Percentiles rank a stretch among this genome's conserved stretches.
Conservation (phyloP, 2,888 invertebrate genomes). For the Arge pagana region DNA sequence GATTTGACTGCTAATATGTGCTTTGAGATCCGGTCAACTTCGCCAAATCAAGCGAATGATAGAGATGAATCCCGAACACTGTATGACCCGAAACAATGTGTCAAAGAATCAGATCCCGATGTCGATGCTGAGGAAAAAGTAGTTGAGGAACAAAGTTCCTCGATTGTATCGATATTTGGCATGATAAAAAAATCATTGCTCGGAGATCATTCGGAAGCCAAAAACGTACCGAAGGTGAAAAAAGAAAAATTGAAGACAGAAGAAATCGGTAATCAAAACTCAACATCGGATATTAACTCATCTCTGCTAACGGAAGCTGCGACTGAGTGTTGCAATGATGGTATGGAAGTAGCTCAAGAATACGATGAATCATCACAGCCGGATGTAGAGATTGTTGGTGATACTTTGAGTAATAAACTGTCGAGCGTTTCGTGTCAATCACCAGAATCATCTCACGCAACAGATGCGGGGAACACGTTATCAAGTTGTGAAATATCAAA, state of each 20-base stretch:
- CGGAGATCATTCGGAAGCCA: neutral
- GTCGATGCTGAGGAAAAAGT: neutral
- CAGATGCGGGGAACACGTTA: no score
- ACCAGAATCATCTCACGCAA: no score
- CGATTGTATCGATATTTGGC: conserved; percentile 26
- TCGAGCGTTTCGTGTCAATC: no score
- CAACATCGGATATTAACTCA: conserved; percentile 3
- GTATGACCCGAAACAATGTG: no score
- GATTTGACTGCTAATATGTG: no score
- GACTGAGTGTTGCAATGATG: no score
- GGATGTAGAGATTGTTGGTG: neutral
- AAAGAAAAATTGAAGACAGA: neutral
- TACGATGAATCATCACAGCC: conserved; percentile 3
- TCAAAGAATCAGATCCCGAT: no score
- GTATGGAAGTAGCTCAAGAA: neutral
- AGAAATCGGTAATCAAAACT: conserved; percentile 8
- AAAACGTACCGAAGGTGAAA: neutral
- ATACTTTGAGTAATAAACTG: conserved; percentile 8
- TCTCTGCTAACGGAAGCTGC: no score
- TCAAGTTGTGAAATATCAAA: neutral
- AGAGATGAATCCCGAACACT: no score
- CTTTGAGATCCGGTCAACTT: no score
- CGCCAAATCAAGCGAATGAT: no score
- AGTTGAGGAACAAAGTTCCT: neutral
- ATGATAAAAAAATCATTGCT: conserved; percentile 30